phyloP scores from a whole-genome alignment of 2,797 vertebrate genomes.

The Mus minutoides region DNA sequence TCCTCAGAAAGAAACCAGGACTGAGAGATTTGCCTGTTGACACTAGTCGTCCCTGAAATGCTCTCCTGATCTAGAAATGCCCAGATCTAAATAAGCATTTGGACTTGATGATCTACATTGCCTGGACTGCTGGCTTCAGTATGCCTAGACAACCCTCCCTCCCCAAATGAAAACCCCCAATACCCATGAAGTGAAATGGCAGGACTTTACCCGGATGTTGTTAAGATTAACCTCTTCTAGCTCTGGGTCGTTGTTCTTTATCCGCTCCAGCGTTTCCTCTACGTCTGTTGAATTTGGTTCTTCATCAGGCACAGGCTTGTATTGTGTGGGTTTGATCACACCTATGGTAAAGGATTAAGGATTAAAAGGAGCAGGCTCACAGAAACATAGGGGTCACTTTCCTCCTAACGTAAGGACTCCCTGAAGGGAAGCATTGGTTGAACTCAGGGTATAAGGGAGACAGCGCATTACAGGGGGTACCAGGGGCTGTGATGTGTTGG shows the following conservation, averaged over 20 bases:
- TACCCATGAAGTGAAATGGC: neutral
- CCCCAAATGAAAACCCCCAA: neutral
- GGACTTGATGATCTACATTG: neutral
- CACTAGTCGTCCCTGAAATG: neutral
- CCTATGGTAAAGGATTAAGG: conserved; percentile 86
- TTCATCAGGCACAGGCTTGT: conserved; percentile 97
- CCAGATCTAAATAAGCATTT: neutral
- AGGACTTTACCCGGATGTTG: conserved; percentile 93
- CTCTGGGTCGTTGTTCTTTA: conserved; percentile 95
- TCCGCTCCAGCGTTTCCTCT: conserved; percentile 93
- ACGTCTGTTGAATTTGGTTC: conserved; percentile 96
- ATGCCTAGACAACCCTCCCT: neutral
- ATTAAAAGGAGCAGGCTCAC: neutral
- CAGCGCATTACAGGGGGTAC: rapidly evolving
- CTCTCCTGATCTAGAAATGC: neutral
- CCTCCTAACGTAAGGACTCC: neutral
- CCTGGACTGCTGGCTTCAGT: neutral
- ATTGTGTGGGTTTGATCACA: conserved; percentile 96
- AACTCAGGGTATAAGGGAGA: neutral
- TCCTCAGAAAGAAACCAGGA: neutral
- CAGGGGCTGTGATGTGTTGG: rapidly evolving
- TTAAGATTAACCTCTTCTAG: conserved; percentile 98
- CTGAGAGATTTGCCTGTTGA: neutral
- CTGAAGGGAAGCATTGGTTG: neutral
- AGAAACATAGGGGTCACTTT: neutral